These are phyloP conservation scores for Artemia franciscana DNA, from an alignment of 1,140 invertebrate genomes.

Conservation along the genomic window DNA sequence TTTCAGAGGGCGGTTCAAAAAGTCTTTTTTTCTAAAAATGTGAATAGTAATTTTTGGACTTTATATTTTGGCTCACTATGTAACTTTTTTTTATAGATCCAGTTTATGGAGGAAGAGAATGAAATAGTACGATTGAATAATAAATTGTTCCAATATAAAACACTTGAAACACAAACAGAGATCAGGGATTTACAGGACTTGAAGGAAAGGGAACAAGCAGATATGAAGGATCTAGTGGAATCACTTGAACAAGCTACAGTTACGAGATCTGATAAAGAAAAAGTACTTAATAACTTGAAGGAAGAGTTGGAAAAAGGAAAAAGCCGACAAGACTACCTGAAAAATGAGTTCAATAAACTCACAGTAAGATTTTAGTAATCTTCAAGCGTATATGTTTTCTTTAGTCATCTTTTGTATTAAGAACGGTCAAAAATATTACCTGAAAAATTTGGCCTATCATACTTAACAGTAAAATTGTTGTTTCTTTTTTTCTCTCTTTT, in stretches of 20 bases:
- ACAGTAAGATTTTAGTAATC: background rate
- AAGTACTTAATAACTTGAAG: conserved; percentile 21
- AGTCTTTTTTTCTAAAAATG: too few species aligned
- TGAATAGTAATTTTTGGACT: too few species aligned
- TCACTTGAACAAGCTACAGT: conserved; percentile 23
- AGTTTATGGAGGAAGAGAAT: conserved; percentile 38
- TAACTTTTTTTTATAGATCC: conserved; percentile 14
- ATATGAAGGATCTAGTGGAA: conserved; percentile 25
- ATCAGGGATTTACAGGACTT: conserved; percentile 15
- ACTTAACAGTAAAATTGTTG: too few species aligned
- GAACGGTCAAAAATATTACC: too few species aligned
- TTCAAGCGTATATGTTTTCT: too few species aligned
- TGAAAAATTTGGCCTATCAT: too few species aligned
- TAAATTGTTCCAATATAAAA: conserved; percentile 38
- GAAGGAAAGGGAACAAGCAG: conserved; percentile 26
- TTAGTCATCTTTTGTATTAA: too few species aligned
- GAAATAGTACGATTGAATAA: conserved; percentile 38
- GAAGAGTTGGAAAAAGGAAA: conserved; percentile 14
- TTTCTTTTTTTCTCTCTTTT: too few species aligned
- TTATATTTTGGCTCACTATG: too few species aligned
- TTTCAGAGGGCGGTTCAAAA: too few species aligned
- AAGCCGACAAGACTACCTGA: conserved; percentile 8
- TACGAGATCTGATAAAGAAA: conserved; percentile 27
- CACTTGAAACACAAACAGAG: conserved; percentile 23
- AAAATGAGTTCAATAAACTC: background rate